Percentiles rank a stretch among this genome's conserved stretches.
These are phyloP conservation scores for Mormyrops boulengeri DNA, from an alignment of 2,797 vertebrate species.

Conservation along the genomic window DNA sequence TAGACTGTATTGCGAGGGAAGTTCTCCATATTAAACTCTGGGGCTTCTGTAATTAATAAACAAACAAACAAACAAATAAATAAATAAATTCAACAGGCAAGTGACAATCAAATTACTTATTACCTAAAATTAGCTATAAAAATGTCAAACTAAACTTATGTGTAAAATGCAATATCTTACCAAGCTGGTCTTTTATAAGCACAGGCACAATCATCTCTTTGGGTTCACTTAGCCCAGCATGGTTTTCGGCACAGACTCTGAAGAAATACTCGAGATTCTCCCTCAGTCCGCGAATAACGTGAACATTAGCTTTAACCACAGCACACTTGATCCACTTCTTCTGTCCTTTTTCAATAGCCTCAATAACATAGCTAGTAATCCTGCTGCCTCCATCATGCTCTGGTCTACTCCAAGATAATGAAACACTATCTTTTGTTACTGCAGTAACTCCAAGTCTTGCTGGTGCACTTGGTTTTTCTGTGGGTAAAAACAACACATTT, in stretches of 20 bases:
- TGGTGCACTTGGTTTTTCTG: conserved; percentile 94
- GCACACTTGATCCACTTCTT: conserved; percentile 93
- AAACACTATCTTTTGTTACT: conserved; percentile 85
- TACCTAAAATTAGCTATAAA: neutral
- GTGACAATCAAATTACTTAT: neutral
- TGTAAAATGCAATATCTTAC: conserved; percentile 54
- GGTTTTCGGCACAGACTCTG: conserved; percentile 92
- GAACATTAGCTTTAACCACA: conserved; percentile 74
- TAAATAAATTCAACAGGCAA: neutral
- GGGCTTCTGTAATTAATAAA: conserved; percentile 72
- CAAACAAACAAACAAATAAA: neutral
- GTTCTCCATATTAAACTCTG: conserved; percentile 91
- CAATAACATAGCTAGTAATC: conserved; percentile 80
- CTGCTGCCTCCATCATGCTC: conserved; percentile 94
- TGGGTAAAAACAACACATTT: conserved; percentile 22
- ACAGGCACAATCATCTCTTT: conserved; percentile 94
- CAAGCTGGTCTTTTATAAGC: conserved; percentile 87
- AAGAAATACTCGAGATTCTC: conserved; percentile 92
- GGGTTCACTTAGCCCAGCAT: conserved; percentile 92
- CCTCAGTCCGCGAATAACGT: conserved; percentile 78
- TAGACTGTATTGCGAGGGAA: conserved; percentile 92
- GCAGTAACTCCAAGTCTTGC: conserved; percentile 84
- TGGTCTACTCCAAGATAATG: conserved; percentile 86
- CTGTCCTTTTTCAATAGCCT: conserved; percentile 91
- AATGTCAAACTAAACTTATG: neutral